phyloP scores from a whole-genome alignment of 92 coral and sea anemone species.

The Actinernus sp. region DNA sequence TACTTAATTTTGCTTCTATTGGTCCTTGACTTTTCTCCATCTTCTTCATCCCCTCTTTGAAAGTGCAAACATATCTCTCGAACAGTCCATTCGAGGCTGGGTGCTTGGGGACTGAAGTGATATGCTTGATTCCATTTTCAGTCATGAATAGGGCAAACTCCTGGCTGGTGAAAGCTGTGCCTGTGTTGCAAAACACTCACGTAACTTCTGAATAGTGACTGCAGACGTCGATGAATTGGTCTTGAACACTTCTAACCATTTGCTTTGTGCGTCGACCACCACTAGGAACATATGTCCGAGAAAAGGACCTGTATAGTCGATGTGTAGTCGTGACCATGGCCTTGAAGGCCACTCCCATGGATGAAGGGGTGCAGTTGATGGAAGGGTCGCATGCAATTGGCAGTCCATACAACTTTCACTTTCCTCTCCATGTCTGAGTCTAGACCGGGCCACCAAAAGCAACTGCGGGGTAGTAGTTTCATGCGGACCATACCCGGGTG shows the following conservation, averaged over 20 bases:
- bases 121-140: no score
- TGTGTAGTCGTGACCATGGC: conserved; percentile 52
- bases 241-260: no score
- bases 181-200: conserved; percentile 35
- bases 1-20: no score
- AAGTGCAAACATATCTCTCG: conserved; percentile 36
- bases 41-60: conserved; percentile 46
- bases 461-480: neutral
- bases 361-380: no score
- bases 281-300: conserved; percentile 59
- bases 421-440: conserved; percentile 1
- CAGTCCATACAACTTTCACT: conserved; percentile 8
- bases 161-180: conserved; percentile 21
- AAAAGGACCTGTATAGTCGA: no score
- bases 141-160: conserved; percentile 33
- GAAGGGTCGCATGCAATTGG: conserved; percentile 34
- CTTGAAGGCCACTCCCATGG: conserved; percentile 58
- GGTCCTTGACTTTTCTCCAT: no score
- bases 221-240: no score
- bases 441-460: conserved; percentile 11
- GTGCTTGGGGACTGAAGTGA: conserved; percentile 39
- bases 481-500: no score
- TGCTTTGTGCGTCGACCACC: conserved; percentile 45
- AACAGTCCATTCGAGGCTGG: conserved; percentile 51
- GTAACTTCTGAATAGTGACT: no score